A percentile compares a stretch with the other conserved stretches of the same genome.
Evolutionary conservation across 2,797 vertebrate genomes (phyloP).

Genomic region (Varecia variegata): DNA sequence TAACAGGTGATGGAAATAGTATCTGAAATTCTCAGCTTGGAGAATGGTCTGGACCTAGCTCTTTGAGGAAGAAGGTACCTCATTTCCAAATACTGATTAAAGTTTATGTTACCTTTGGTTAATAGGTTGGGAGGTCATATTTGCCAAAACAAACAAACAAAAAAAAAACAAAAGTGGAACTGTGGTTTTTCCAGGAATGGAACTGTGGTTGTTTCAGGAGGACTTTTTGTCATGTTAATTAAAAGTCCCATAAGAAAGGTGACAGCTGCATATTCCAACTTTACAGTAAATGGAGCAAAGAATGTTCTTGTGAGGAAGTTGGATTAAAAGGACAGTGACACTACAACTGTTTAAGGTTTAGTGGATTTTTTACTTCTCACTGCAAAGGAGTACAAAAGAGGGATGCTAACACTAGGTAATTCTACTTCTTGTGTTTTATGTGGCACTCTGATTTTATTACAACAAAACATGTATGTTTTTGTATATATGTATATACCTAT

Average conservation of each 20-base stretch:
- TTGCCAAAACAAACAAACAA: neutral
- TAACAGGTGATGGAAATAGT: neutral
- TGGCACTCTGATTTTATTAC: neutral
- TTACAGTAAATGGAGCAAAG: neutral
- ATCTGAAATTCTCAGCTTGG: neutral
- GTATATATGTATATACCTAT: neutral
- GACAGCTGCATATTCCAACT: neutral
- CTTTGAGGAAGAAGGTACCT: neutral
- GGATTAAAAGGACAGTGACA: neutral
- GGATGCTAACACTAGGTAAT: neutral
- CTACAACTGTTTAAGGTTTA: neutral
- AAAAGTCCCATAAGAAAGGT: neutral
- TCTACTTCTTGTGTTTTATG: neutral
- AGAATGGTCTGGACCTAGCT: neutral
- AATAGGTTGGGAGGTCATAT: neutral
- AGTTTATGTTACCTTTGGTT: slow-evolving; percentile 16
- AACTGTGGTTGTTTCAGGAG: neutral
- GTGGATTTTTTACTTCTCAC: neutral
- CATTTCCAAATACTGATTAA: neutral
- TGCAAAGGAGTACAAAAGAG: neutral
- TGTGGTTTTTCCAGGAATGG: neutral
- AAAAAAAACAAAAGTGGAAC: neutral
- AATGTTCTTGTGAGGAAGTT: neutral
- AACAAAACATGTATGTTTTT: neutral
- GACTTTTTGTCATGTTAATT: neutral